Evolutionary conservation across 2,888 invertebrate genomes (phyloP), one percentile per base, ranked within the genome.

Genomic region (Acholoe squamosa): DNA sequence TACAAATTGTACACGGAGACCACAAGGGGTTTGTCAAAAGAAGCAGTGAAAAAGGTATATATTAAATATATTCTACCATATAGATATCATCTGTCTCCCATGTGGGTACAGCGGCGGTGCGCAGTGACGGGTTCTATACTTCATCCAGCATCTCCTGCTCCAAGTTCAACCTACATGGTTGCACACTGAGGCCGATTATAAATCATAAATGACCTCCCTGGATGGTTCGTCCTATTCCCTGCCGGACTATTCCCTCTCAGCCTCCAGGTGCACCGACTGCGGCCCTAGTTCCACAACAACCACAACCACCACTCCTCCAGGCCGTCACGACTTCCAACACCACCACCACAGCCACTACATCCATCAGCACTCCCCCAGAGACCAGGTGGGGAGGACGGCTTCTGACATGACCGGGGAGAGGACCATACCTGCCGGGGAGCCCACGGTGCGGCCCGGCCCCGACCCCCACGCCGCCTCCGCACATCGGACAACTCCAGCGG

Each of bases 181-280:
- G 43, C 43, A 7, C 43, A 10, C 43, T 43, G 43, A 61, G n/a
- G 61, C 61, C n/a, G 25, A 31, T 22, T n/a, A n/a, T n/a, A n/a
- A n/a, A n/a, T 31, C 14, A 80, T 80, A 80, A 80, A 80, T 80
- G 80, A 80, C 14, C 80, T 80, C 80, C 33, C 80, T 80, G 80
- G 80, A 80, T 80, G 80, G 80, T 80, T 34, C 80, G 80, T 34
- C 80, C 34, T 80, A 80, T 43, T 34, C 80, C n/a, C 34, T 80
- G 80, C 19, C 80, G 80, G 80, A 80, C 80, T 76, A n/a, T 25
- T 22, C 25, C 61, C 22, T 25, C 61, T 25, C n/a, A 22, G 43
- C 43, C 80, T 80, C 80, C 80, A 33, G 80, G 80, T 80, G 80
- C 43, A 34, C 80, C 33, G 80, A 80, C 80, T 80, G 80, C 80